Evolutionary conservation across 2,888 invertebrate genomes (phyloP).

Genomic region (Hypselothyrea guttata): DNA sequence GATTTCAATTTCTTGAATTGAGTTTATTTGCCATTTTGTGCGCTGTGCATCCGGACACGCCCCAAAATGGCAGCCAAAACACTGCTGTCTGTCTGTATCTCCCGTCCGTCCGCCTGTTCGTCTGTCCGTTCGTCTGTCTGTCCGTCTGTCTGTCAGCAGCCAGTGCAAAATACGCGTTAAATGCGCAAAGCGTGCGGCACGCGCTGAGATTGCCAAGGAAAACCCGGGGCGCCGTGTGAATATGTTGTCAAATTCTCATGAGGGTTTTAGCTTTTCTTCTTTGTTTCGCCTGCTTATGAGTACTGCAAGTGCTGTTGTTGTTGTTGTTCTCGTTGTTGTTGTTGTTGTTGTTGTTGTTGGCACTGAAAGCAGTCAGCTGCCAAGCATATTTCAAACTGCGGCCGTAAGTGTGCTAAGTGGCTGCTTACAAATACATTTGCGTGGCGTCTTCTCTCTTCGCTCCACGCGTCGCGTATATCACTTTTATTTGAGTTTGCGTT

Average conservation of each 20-base stretch:
- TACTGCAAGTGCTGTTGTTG: conserved; percentile 11
- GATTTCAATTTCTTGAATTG: too few species aligned
- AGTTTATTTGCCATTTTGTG: too few species aligned
- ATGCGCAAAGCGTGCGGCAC: conserved; percentile 75
- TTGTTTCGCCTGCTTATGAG: conserved; percentile 10
- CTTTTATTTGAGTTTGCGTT: conserved; percentile 76
- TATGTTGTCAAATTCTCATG: conserved; percentile 77
- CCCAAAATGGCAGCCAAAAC: too few species aligned
- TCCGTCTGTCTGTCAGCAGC: conserved; percentile 21
- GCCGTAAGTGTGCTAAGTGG: conserved; percentile 75
- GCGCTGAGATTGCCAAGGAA: conserved; percentile 66
- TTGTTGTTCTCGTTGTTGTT: conserved; percentile 22
- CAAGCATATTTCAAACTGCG: conserved; percentile 72
- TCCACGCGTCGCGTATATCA: conserved; percentile 47
- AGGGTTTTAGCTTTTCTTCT: conserved; percentile 60
- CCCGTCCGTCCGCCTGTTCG: not conserved
- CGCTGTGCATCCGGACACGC: conserved; percentile 25
- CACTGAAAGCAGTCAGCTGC: conserved; percentile 59
- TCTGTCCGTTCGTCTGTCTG: conserved; percentile 8
- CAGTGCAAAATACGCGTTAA: conserved; percentile 73
- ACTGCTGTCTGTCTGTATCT: too few species aligned
- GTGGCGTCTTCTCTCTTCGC: conserved; percentile 44
- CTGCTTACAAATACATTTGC: conserved; percentile 74
- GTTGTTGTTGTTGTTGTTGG: conserved; percentile 23
- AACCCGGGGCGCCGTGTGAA: conserved; percentile 52